A percentile compares a stretch with the other conserved stretches of the same genome.
These are phyloP conservation scores for Anthopleura sola DNA, from an alignment of 64 coral and sea anemone species.

Conservation along the genomic window DNA sequence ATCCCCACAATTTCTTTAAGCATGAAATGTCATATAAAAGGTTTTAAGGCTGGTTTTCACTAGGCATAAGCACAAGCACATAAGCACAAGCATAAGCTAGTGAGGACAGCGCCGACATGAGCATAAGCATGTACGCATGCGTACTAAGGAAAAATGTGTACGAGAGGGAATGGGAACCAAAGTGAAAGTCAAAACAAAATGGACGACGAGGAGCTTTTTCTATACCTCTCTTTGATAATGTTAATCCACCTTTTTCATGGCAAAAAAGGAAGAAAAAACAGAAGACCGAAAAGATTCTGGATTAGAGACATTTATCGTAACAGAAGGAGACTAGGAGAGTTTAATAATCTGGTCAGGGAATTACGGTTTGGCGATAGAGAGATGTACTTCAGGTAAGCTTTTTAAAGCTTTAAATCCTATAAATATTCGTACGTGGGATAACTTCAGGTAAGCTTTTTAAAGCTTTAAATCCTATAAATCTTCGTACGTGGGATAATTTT, in stretches of 20 bases:
- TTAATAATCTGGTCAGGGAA: slow-evolving; percentile 57
- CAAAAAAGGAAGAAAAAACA: background rate
- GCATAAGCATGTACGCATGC: slow-evolving; percentile 50
- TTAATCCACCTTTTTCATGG: background rate
- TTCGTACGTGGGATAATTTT: background rate
- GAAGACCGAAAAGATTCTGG: slow-evolving; percentile 49
- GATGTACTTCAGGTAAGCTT: slow-evolving; percentile 51
- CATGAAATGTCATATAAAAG: no score
- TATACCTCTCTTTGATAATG: slow-evolving; percentile 7
- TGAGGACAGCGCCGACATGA: slow-evolving; percentile 46
- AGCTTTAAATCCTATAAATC: background rate
- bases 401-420: background rate
- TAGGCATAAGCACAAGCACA: slow-evolving; percentile 28
- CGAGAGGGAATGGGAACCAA: slow-evolving; percentile 22
- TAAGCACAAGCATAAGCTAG: slow-evolving; percentile 44
- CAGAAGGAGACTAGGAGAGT: slow-evolving; percentile 45
- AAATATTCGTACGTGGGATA: background rate
- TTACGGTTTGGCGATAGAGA: slow-evolving; percentile 48
- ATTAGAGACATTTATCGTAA: slow-evolving; percentile 41
- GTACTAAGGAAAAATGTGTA: slow-evolving; percentile 29
- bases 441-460: background rate
- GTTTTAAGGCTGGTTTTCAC: no score
- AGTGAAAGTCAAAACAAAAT: slow-evolving; percentile 1
- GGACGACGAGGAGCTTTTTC: slow-evolving; percentile 1
- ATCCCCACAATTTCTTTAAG: no score